Evolutionary conservation across 1,140 invertebrate genomes (phyloP).

Genomic region (Macrobrachium rosenbergii): DNA sequence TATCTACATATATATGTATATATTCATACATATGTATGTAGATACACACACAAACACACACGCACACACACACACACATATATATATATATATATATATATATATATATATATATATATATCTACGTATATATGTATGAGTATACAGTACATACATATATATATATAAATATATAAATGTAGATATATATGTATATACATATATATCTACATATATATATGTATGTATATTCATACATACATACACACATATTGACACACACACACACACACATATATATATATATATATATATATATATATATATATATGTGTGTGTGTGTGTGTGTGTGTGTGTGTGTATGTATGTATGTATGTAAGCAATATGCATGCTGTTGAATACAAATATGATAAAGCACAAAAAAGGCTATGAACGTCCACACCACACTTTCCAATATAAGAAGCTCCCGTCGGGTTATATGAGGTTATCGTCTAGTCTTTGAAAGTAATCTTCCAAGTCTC

Average conservation of each 20-base stretch:
- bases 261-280: neutral
- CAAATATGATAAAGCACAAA: too few relatives aligned
- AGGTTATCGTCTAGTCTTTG: too few relatives aligned
- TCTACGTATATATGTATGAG: neutral
- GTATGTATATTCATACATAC: neutral
- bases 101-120: neutral
- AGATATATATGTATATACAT: neutral
- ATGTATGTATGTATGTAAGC: neutral
- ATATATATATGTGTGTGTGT: neutral
- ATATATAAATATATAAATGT: neutral
- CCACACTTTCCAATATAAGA: too few relatives aligned
- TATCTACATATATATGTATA: neutral
- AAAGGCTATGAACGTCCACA: too few relatives aligned
- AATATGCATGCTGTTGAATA: neutral
- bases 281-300: conserved; percentile 3
- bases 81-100: neutral
- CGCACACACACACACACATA: neutral
- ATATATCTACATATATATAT: neutral
- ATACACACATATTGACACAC: neutral
- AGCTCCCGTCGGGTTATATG: too few relatives aligned
- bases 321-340: neutral
- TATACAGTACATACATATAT: neutral
- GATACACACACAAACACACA: neutral
- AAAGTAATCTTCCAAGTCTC: too few relatives aligned
- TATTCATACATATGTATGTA: neutral